A percentile compares a stretch with the other conserved stretches of the same genome.
phyloP scores from a whole-genome alignment of 2,113 vertebrate genomes.

The Alces alces region DNA sequence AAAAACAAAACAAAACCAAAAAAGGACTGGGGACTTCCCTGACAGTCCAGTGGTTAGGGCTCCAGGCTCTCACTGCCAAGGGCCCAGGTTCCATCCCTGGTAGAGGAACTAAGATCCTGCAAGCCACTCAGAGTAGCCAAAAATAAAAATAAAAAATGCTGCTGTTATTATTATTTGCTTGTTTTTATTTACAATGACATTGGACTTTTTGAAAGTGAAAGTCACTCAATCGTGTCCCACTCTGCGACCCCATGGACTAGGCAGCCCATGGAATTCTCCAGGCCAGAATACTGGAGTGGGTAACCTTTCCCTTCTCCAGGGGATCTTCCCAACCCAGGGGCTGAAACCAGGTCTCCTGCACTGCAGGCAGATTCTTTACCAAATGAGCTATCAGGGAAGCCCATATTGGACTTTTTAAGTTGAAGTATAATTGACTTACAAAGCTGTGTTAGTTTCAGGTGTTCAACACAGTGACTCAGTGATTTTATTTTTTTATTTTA shows the following conservation, averaged over 20 bases:
- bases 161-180: background rate
- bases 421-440: background rate
- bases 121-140: background rate
- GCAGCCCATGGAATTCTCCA: background rate
- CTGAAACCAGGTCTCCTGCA: background rate
- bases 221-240: background rate
- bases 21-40: background rate
- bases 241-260: background rate
- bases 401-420: background rate
- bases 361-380: background rate
- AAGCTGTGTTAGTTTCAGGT: background rate
- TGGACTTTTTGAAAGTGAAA: background rate
- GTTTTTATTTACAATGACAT: background rate
- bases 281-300: background rate
- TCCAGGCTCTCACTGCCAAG: background rate
- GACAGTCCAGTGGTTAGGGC: background rate
- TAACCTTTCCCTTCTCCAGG: background rate
- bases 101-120: background rate
- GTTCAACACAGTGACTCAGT: background rate
- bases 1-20: background rate
- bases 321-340: background rate
- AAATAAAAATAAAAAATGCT: background rate
- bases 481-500: no score
- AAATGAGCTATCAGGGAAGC: background rate
- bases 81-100: background rate